phyloP scores from a whole-genome alignment of 1,140 invertebrate genomes.

The Diprion similis region DNA sequence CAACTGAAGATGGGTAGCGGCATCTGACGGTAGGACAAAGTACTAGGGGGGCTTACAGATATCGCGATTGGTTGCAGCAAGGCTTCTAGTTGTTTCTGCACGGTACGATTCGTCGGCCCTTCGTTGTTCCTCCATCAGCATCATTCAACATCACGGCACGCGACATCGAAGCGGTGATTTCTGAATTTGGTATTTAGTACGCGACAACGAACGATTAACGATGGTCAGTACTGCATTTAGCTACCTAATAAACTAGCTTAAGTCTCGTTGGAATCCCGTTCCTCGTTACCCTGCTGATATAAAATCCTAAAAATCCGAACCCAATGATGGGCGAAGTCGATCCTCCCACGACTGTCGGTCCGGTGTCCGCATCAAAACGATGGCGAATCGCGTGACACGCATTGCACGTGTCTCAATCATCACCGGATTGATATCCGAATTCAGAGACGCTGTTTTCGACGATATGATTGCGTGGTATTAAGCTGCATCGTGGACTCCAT shows the following conservation, averaged over 20 bases:
- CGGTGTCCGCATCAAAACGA: not conserved
- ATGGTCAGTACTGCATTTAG: not conserved
- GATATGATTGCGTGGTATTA: no score
- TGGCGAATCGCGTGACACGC: not conserved
- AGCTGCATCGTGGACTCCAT: no score
- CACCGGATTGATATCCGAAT: not conserved
- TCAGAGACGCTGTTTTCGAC: no score
- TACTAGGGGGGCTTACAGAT: not conserved
- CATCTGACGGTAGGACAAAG: not conserved
- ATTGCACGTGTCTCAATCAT: not conserved
- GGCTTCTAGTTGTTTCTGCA: constrained; percentile 5
- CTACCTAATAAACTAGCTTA: not conserved
- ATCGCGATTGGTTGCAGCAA: not conserved
- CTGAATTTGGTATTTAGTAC: not conserved
- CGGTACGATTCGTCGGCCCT: not conserved
- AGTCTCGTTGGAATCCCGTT: not conserved
- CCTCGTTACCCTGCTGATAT: not conserved
- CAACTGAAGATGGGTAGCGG: not conserved
- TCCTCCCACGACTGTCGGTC: not conserved
- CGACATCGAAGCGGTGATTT: not conserved
- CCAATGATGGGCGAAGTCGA: not conserved
- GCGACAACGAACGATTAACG: not conserved
- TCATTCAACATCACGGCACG: not conserved
- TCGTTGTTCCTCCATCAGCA: not conserved
- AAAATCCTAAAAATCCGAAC: not conserved